Evolutionary conservation across 1,140 invertebrate species (phyloP).

Genomic region (Megalopta genalis): DNA sequence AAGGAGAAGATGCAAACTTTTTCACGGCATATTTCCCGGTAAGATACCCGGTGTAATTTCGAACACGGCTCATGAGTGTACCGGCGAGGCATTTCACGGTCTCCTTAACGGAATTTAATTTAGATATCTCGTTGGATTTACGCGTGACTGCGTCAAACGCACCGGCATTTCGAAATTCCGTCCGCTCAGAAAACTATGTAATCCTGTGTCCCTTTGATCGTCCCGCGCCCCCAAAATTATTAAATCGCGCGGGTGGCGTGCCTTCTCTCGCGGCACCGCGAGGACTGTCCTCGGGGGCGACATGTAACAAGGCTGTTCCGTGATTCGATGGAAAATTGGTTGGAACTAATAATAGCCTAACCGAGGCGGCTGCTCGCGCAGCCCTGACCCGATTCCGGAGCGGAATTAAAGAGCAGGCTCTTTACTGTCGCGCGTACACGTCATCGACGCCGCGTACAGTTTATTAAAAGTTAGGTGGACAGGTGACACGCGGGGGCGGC

Average conservation of each 20-base stretch:
- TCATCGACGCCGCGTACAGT: neutral
- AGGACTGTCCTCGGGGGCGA: neutral
- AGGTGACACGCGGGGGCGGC: neutral
- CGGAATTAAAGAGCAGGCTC: neutral
- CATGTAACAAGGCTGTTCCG: neutral
- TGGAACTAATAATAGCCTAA: neutral
- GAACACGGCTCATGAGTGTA: neutral
- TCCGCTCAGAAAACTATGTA: neutral
- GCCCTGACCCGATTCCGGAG: too few relatives aligned
- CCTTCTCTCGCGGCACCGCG: too few relatives aligned
- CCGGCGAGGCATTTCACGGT: neutral
- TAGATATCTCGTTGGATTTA: neutral
- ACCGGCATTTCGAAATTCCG: neutral
- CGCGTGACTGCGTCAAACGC: neutral
- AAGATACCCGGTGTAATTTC: neutral
- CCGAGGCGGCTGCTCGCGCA: too few relatives aligned
- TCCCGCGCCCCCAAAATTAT: too few relatives aligned
- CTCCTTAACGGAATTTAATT: slow-evolving; percentile 17
- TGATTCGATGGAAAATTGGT: neutral
- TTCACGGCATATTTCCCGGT: too few relatives aligned
- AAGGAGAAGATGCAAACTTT: too few relatives aligned
- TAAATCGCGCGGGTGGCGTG: too few relatives aligned
- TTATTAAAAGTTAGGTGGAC: neutral
- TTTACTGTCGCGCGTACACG: neutral
- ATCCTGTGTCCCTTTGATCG: neutral